Percentiles rank a stretch among this genome's conserved stretches.
These are phyloP conservation scores for Anolis carolinensis DNA, from an alignment of 2,113 vertebrate genomes.

Conservation along the genomic window DNA sequence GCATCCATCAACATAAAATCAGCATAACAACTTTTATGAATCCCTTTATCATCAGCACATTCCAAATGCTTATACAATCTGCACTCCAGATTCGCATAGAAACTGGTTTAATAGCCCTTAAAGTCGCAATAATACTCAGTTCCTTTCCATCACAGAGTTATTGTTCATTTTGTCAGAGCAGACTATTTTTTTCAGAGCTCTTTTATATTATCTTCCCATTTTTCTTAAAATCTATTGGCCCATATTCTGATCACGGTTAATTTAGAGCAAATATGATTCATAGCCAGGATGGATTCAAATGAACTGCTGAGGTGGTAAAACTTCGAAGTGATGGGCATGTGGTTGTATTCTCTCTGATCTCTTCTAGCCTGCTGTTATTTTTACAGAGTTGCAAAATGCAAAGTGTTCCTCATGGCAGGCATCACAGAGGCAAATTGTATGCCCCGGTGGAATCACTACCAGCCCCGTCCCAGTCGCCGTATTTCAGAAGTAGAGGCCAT, in stretches of 20 bases:
- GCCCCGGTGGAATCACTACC: background rate
- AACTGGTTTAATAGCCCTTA: conserved; percentile 81
- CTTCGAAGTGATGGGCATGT: background rate
- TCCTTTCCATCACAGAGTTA: conserved; percentile 75
- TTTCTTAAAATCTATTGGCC: conserved; percentile 52
- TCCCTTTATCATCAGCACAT: conserved; percentile 80
- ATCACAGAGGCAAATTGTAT: background rate
- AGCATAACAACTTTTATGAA: conserved; percentile 83
- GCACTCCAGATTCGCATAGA: conserved; percentile 74
- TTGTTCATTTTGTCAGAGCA: conserved; percentile 72
- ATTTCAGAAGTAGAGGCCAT: no score
- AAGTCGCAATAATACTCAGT: conserved; percentile 76
- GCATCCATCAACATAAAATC: conserved; percentile 84
- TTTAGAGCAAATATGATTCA: conserved; percentile 12
- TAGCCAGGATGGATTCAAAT: background rate
- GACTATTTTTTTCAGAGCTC: conserved; percentile 67
- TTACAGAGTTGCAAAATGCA: background rate
- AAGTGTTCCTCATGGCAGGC: background rate
- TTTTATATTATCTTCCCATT: conserved; percentile 57
- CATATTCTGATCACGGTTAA: conserved; percentile 44
- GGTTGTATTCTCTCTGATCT: background rate
- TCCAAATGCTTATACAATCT: conserved; percentile 80
- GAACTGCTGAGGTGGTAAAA: background rate
- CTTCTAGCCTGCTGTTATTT: background rate
- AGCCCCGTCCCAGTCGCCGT: no score